Evolutionary conservation across 2,888 invertebrate species (phyloP), one percentile per base, ranked within the genome.

Genomic region (Lasioglossum morio): DNA sequence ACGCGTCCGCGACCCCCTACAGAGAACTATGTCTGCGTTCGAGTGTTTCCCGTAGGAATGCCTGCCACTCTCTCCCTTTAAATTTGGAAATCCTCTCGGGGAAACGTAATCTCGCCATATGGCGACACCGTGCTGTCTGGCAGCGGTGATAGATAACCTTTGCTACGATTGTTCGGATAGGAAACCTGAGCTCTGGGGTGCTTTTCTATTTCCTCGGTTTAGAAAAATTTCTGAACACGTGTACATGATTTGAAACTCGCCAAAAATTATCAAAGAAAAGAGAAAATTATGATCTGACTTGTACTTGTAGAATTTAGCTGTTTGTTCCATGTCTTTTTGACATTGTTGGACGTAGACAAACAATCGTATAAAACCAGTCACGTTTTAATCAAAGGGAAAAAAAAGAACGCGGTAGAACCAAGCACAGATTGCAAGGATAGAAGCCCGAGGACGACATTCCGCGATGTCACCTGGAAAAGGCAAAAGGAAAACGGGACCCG

Each of bases 1-100:
- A 16, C 30, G 69, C 48, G 37, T 43, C 80, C 30, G 10, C 60
- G 82, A 85, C 86, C 85, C 85, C 86, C 86, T 82, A 77, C 16
- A 57, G 82, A 63, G 81, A 46, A 7, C 27, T 57, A 19, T 27
- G 63, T 78, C 72, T 27, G 53, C 40, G 70, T 57, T 46, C 73
- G 14, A 63, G 74, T 34, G 57, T 78, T 46, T 19, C 14, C 23
- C 53, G 23, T 0, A n/a, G 53, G 53, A 53, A 53, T n/a, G 30
- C 5, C 8, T 16, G 30, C 19, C 19, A 14, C 19, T 48, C 19
- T 34, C 23, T 40, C 40, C 12, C 23, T 37, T 69, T n/a, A 37
- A 46, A 34, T 34, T 34, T 23, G 48, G 4, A 48, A 46, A 72
- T 30, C 10, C 48, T 7, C 34, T 48, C 19, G 12, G 48, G 30